Evolutionary conservation across 92 coral and sea anemone species (phyloP).

Genomic region (Siderastrea radians): DNA sequence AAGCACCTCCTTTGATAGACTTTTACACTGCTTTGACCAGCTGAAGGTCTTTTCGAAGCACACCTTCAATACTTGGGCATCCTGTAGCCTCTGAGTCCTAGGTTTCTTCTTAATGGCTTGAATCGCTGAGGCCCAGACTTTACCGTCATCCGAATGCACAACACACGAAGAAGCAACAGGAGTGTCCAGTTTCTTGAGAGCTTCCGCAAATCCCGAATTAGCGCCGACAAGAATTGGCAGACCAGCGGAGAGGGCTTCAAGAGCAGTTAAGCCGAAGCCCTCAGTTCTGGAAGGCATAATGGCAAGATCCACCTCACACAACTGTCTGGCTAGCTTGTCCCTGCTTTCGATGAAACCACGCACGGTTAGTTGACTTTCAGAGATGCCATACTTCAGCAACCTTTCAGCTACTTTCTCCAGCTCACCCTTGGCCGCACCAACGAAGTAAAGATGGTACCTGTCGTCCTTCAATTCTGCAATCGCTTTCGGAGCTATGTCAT

Average conservation of each 20-base stretch:
- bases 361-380: constrained; percentile 19
- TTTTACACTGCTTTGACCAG: constrained; percentile 18
- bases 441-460: constrained; percentile 26
- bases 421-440: constrained; percentile 23
- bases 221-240: constrained; percentile 33
- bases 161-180: constrained; percentile 22
- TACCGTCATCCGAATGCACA: constrained; percentile 18
- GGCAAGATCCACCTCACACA: constrained; percentile 43
- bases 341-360: constrained; percentile 35
- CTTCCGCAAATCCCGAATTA: constrained; percentile 46
- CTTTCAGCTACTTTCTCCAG: constrained; percentile 13
- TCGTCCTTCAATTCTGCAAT: constrained; percentile 36
- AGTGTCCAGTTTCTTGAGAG: constrained; percentile 1
- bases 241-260: constrained; percentile 49
- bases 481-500: constrained; percentile 43
- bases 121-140: constrained; percentile 34
- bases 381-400: constrained; percentile 13
- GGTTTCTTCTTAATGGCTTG: constrained; percentile 8
- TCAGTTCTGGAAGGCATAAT: constrained; percentile 53
- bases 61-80: background rate
- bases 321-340: constrained; percentile 1
- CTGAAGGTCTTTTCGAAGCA: background rate
- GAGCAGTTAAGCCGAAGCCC: constrained; percentile 46
- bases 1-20: background rate
- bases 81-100: constrained; percentile 4